Percentiles rank a stretch among this genome's conserved stretches.
phyloP scores from a whole-genome alignment of 1,140 invertebrate species.

The Drosophila truncata region DNA sequence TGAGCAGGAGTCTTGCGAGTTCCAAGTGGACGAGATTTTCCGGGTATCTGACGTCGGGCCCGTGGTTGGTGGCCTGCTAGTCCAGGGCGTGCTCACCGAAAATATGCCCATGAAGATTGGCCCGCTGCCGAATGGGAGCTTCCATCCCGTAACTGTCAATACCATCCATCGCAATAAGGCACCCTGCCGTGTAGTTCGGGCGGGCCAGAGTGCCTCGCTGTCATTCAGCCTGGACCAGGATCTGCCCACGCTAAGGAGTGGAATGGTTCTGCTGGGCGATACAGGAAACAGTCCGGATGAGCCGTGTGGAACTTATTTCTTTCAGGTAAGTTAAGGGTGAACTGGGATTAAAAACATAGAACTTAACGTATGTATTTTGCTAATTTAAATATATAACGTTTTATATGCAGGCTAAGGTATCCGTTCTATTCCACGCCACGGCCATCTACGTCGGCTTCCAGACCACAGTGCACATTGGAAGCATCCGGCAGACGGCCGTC shows the following conservation, averaged over 20 bases:
- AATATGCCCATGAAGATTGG: conserved; percentile 88
- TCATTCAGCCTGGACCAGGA: conserved; percentile 88
- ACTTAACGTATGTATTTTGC: too few species aligned
- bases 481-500: conserved; percentile 97
- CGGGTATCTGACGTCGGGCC: conserved; percentile 91
- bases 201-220: conserved; percentile 96
- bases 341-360: neutral
- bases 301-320: conserved; percentile 90
- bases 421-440: conserved; percentile 91
- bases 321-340: conserved; percentile 87
- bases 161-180: conserved; percentile 96
- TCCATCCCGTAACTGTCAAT: conserved; percentile 91
- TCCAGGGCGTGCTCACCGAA: conserved; percentile 94
- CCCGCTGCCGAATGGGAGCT: conserved; percentile 93
- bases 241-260: conserved; percentile 90
- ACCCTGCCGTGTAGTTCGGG: conserved; percentile 93
- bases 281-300: conserved; percentile 85
- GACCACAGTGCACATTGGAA: conserved; percentile 97
- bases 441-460: conserved; percentile 95
- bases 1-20: conserved; percentile 92
- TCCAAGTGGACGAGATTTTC: conserved; percentile 98
- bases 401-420: conserved; percentile 91
- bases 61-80: conserved; percentile 95
- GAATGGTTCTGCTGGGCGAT: conserved; percentile 91
- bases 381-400: conserved; percentile 1